Evolutionary conservation across 2,888 invertebrate species (phyloP).

Genomic region (Sarcophaga rosellei): DNA sequence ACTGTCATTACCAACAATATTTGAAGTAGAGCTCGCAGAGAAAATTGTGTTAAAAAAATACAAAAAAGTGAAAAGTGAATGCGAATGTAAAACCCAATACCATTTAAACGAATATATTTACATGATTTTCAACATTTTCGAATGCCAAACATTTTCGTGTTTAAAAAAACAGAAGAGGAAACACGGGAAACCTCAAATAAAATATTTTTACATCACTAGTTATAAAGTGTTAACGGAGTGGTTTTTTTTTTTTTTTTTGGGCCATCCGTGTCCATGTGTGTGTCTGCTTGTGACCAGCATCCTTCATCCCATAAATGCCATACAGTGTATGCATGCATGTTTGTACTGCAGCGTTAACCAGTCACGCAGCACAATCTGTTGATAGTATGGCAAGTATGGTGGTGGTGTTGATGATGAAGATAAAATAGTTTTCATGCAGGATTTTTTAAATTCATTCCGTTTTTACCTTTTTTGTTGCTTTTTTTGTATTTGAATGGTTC

Average conservation of each 20-base stretch:
- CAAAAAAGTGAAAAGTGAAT: not conserved
- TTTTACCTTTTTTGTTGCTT: not conserved
- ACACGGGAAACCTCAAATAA: constrained; percentile 7
- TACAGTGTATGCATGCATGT: not conserved
- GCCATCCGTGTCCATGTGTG: not conserved
- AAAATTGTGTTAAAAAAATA: not conserved
- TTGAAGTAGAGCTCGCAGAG: no score
- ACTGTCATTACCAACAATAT: no score
- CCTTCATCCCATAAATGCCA: not conserved
- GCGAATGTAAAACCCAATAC: not conserved
- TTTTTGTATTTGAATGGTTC: not conserved
- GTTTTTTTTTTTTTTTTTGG: not conserved
- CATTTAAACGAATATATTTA: not conserved
- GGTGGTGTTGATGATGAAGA: not conserved
- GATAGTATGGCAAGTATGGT: not conserved
- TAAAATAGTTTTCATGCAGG: not conserved
- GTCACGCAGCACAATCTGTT: constrained; percentile 9
- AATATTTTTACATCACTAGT: not conserved
- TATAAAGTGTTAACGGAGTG: not conserved
- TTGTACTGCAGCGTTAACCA: constrained; percentile 10
- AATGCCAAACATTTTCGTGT: constrained; percentile 15
- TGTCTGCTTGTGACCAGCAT: not conserved
- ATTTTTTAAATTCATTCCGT: not conserved
- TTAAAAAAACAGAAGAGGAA: constrained; percentile 13
- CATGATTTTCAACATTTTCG: not conserved